Conservation (phyloP, 2,113 vertebrate species). For the Poicephalus gulielmi region DNA sequence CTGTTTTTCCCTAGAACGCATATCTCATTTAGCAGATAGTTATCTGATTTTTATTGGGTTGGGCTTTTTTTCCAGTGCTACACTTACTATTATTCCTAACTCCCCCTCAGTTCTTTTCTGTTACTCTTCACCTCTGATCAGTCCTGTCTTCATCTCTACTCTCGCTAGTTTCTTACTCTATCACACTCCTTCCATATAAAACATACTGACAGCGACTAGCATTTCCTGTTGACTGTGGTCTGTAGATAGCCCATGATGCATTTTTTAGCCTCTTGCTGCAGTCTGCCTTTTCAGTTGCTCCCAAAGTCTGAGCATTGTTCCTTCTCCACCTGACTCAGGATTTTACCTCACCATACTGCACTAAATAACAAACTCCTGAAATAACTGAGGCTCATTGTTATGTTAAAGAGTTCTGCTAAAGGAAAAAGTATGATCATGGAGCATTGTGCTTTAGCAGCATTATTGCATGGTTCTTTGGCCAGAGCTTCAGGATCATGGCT, state of each 20-base stretch:
- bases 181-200: neutral
- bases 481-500: neutral
- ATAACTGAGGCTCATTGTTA: neutral
- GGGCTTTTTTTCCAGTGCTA: rapidly evolving
- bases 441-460: neutral
- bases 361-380: neutral
- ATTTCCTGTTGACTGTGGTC: neutral
- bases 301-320: neutral
- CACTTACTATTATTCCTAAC: neutral
- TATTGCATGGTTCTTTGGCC: neutral
- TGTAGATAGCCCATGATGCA: neutral
- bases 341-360: neutral
- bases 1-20: neutral
- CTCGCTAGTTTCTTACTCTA: neutral
- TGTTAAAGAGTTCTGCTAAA: neutral
- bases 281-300: neutral
- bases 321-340: neutral
- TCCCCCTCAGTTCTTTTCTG: neutral
- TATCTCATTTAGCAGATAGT: neutral
- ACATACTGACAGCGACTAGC: neutral
- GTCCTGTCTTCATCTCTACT: neutral
- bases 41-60: neutral
- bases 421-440: neutral
- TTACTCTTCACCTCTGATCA: neutral
- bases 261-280: neutral